Base-by-base conservation (phyloP, 2,888 invertebrate genomes). In the Terebella lapidaria region DNA sequence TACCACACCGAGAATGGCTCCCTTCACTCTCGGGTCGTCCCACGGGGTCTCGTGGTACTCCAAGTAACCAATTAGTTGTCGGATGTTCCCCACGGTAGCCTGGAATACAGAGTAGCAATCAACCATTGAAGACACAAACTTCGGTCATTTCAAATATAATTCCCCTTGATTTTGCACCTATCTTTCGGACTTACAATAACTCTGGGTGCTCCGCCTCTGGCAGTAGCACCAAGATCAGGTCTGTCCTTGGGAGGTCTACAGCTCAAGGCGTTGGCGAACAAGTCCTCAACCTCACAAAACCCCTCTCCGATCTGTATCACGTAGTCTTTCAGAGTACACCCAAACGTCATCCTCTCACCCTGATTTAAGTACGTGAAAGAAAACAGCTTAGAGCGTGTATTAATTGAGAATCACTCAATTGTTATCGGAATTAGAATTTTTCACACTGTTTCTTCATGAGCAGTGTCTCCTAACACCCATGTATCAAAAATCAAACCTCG, bases 1-100 rank as follows among this genome's bases (percentile, higher is more conserved):
- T n/a, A n/a, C n/a, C n/a, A n/a, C n/a, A 4, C 28, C 10, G 25
- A 58, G 25, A 2, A 28, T 28, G 2, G 10, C 57, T 3, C 22
- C 27, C 10, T 22, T n/a, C 4, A 25, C 52, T 1, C 42, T 25
- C 15, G 28, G 49, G 20, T 56, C 24, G 24, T 55, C 56, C 49
- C 29, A 49, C 1, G 24, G 18, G 15, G 29, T 51, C 27, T 28
- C 18, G 15, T 56, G 20, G 30, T 59, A 59, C 20, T 24, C 29
- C 28, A 59, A 49, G 30, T 47, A 56, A 29, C 59, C 59, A 3
- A 56, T 30, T 2, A 29, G 24, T 3, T 28, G 26, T n/a, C 46
- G 24, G 42, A 55, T 20, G 47, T 56, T 24, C 2, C 59, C 59
- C 18, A 49, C 49, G 22, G 49, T 49, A 15, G 22, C 49, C 49